Base-by-base conservation (phyloP, 2,113 vertebrate genomes). In the Gyps fulvus region DNA sequence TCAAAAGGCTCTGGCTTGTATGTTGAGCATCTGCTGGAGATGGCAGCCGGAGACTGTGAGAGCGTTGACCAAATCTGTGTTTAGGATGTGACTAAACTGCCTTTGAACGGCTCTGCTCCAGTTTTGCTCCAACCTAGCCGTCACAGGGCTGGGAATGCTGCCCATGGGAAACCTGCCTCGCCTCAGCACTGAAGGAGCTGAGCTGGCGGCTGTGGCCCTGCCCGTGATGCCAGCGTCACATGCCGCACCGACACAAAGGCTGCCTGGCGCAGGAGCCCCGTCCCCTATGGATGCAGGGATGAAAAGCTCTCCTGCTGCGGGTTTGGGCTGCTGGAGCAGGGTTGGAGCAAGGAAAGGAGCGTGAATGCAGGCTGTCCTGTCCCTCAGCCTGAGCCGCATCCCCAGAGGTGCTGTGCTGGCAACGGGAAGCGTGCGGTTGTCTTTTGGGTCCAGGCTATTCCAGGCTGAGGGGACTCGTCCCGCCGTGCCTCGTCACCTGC, bases 101-200 rank as follows among this genome's bases (percentile, higher is more conserved):
- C 70, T 55, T 16, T 9, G 45, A 67, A 1, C 7, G 0, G 78
- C 92, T 71, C 40, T 31, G 87, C 92, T 96, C 86, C 88, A 13
- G 84, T 57, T 74, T 8, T 72, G 78, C 85, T 67, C 78, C 88
- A 26, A 0, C 12, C 11, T 7, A 7, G 70, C 74, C 4, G 0
- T 47, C 7, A 1, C 38, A 0, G 85, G 78, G 95, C 90, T 29
- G 95, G 93, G 93, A 96, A 55, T 4, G 2, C 47, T 95, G 96
- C 96, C 96, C 90, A 0, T 95, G 95, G 96, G 96, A 97, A 97
- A 43, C 72, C 93, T 88, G 93, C 94, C 87, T 55, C 21, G 22
- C 86, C 93, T 45, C 9, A 3, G 93, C 61, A 0, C 58, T 2
- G 40, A 7, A 14, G 83, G 77, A 77, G 89, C 89, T 0, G 49